phyloP scores from a whole-genome alignment of 2,888 invertebrate genomes.

The Synergus japonicus region DNA sequence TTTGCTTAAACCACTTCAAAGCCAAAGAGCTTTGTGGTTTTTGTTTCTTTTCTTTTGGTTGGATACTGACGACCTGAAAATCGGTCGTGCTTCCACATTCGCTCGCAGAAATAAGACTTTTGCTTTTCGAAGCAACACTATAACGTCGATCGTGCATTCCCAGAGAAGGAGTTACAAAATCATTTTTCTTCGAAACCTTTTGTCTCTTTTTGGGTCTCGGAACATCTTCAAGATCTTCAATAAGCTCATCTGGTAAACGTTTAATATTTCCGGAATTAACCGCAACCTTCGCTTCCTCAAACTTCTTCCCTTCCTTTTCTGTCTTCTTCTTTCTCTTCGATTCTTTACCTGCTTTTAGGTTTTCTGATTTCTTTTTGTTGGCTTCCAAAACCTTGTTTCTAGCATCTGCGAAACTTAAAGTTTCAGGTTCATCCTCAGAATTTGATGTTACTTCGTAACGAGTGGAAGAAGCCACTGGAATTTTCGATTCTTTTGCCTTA shows the following conservation, averaged over 20 bases:
- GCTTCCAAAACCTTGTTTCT: conserved; percentile 40
- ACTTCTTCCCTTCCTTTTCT: conserved; percentile 19
- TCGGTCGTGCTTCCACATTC: conserved; percentile 66
- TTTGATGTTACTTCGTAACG: conserved; percentile 6
- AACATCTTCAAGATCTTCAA: conserved; percentile 62
- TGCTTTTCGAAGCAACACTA: neutral
- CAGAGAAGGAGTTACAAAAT: neutral
- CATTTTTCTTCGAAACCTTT: conserved; percentile 43
- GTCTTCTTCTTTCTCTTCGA: conserved; percentile 42
- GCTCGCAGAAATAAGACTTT: conserved; percentile 50
- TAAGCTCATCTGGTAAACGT: conserved; percentile 62
- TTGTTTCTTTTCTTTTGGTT: conserved; percentile 56
- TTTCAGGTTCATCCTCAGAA: conserved; percentile 46
- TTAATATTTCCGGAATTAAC: conserved; percentile 54
- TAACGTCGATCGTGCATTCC: conserved; percentile 4
- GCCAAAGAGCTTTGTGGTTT: conserved; percentile 52
- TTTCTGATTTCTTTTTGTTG: conserved; percentile 43
- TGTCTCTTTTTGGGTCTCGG: conserved; percentile 53
- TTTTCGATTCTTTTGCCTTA: neutral
- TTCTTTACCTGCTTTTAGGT: conserved; percentile 22
- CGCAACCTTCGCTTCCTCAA: conserved; percentile 37
- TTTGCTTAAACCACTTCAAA: conserved; percentile 60
- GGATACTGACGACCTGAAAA: conserved; percentile 65
- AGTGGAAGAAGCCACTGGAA: conserved; percentile 19
- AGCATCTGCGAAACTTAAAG: conserved; percentile 48